Base-by-base conservation (phyloP, 2,888 invertebrate species). In the Pandemis corylana region DNA sequence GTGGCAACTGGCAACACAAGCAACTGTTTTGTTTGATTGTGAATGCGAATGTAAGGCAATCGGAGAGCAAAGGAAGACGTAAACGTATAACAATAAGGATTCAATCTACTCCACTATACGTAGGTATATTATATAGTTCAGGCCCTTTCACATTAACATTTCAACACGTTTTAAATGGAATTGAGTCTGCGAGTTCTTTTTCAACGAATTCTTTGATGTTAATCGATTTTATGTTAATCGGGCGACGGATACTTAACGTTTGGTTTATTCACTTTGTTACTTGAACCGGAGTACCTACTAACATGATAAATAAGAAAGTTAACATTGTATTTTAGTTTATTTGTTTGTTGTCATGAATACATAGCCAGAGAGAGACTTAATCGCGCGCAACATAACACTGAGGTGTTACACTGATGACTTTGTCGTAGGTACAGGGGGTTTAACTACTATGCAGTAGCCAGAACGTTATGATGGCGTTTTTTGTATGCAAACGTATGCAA, bases 21-120 rank as follows among this genome's bases (percentile, higher is more conserved):
- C 64, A 44, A 65, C 71, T 64, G 65, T 49, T 71, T 46, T 64
- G 70, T 71, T 71, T 71, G 71, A 71, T 65, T 71, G 71, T 64
- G 46, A 67, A 65, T 56, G 53, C 64, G 65, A 51, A 51, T 36
- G 42, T 28, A 51, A 70, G 53, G 70, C 63, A 70, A 63, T 63
- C 51, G 63, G 41, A 36, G 49, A 46, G 62, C 68, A 68, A 62
- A 68, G 69, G 69, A 41, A 69, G 41, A 59, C 65, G 65, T 46
- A 59, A 65, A 46, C 36, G 46, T 56, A 59, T 65, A 71, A 71
- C 71, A 65, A 65, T 71, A 65, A 71, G 36, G 56, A 56, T 65
- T 71, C 71, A 46, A 69, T 71, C 71, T 56, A 46, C 65, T 36
- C 36, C 20, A 51, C 28, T 41, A 72, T 36, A 36, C 28, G 28